Base-by-base conservation (phyloP, 2,888 invertebrate genomes). In the Aphodius granarius region DNA sequence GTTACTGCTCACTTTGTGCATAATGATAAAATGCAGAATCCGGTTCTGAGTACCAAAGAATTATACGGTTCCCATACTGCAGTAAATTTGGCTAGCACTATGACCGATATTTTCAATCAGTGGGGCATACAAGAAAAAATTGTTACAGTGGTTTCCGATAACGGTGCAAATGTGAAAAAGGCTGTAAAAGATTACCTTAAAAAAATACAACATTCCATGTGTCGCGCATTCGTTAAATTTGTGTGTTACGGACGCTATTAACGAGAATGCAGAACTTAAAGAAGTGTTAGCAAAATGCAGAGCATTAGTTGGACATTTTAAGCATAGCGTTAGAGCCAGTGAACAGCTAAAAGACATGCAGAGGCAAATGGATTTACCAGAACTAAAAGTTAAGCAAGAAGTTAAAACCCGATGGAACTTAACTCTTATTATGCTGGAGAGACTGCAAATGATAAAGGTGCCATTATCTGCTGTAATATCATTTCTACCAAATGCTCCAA, bases 211-310 rank as follows among this genome's bases (percentile, higher is more conserved):
- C n/a, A n/a, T n/a, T 77, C 80, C 80, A 5, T 83, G 82, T 76
- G 79, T 83, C 5, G 81, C 83, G 20, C 81, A 83, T 73, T 80
- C 81, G 2, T 76, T 82, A 18, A 80, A 83, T 80, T 75, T 82
- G 68, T 43, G 43, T 43, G 43, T 13, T 43, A 43, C 13, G 43
- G 43, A 43, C 43, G 73, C 75, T 73, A 78, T 76, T 17, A 72
- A 66, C 4, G 73, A 78, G 9, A 20, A 66, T 19, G 19, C 16
- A 6, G 66, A 19, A 66, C 66, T 66, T 18, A 18, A 66, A 66
- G 13, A 66, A 66, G 1, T 66, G 66, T 13, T 16, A 66, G 20
- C 6, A 20, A 66, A 66, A 66, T 66, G 66, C 20, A 66, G n/a
- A 17, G 16, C 71, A 13, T 63, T 81, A 65, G 79, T 80, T 16